phyloP scores from a whole-genome alignment of 2,113 vertebrate species.

The Eulacestoma nigropectus region DNA sequence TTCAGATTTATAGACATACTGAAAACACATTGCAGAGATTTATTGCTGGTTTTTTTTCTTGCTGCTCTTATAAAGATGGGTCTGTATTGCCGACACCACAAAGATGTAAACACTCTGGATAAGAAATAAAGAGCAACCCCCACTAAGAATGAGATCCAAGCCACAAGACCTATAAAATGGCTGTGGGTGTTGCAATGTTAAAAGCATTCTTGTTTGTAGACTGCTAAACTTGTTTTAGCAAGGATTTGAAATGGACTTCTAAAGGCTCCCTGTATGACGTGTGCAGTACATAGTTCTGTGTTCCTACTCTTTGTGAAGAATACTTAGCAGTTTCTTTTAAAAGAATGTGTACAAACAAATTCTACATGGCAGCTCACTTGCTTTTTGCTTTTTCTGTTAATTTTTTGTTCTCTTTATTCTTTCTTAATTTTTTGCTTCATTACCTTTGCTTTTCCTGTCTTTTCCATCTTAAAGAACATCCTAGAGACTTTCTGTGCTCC shows the following conservation, averaged over 20 bases:
- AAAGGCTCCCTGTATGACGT: not conserved
- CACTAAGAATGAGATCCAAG: conserved; percentile 44
- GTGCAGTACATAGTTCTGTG: not conserved
- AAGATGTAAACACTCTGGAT: conserved; percentile 58
- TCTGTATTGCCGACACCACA: conserved; percentile 49
- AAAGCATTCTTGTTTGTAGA: conserved; percentile 59
- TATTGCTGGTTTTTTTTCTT: conserved; percentile 34
- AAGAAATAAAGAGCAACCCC: conserved; percentile 42
- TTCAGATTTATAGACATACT: conserved; percentile 51
- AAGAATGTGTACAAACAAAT: not conserved
- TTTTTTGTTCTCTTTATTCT: not conserved
- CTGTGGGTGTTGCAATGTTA: conserved; percentile 38
- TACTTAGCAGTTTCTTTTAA: not conserved
- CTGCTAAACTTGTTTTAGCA: conserved; percentile 46
- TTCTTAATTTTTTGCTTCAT: not conserved
- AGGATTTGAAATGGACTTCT: not conserved
- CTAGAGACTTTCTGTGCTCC: not conserved
- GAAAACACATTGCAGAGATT: conserved; percentile 59
- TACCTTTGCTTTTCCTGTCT: not conserved
- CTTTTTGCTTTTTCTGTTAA: not conserved
- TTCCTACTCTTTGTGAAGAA: not conserved
- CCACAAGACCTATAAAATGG: conserved; percentile 53
- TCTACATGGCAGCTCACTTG: not conserved
- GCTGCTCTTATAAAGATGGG: conserved; percentile 36
- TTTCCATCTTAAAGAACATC: not conserved